Evolutionary conservation across 2,797 vertebrate genomes (phyloP).

Genomic region (Macroramphosus scolopax): DNA sequence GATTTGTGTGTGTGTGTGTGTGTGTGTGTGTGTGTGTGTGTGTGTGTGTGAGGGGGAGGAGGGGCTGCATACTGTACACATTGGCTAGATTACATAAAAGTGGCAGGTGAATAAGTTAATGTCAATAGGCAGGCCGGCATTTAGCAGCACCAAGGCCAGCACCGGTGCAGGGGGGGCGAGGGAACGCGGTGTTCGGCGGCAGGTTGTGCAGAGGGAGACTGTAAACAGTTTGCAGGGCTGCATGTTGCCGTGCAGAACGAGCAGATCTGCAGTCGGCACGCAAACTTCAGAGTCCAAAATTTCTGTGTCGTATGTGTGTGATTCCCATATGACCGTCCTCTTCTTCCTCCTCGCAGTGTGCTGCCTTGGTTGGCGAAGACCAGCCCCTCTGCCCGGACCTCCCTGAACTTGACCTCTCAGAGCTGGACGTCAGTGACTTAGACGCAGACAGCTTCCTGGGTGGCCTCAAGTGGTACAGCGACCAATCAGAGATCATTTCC

Average conservation of each 20-base stretch:
- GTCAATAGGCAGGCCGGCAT: constrained; percentile 79
- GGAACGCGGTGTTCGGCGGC: constrained; percentile 32
- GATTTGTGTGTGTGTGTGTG: too few species aligned
- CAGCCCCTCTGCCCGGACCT: constrained; percentile 98
- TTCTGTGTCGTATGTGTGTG: too few species aligned
- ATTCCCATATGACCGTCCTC: constrained; percentile 26
- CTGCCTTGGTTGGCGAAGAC: constrained; percentile 99
- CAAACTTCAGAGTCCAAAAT: too few species aligned
- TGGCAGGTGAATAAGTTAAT: constrained; percentile 75
- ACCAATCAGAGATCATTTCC: constrained; percentile 99
- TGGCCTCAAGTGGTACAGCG: constrained; percentile 99
- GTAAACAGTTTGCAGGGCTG: constrained; percentile 27
- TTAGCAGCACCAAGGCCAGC: constrained; percentile 70
- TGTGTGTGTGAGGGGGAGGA: not conserved
- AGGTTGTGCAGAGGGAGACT: too few species aligned
- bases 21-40: not conserved
- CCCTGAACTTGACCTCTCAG: constrained; percentile 98
- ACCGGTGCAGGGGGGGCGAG: constrained; percentile 18
- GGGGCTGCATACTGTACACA: constrained; percentile 42
- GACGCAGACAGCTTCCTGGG: constrained; percentile 97
- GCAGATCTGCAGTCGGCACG: constrained; percentile 8
- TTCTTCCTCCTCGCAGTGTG: constrained; percentile 81
- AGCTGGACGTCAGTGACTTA: constrained; percentile 98
- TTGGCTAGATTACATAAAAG: constrained; percentile 69
- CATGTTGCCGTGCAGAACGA: constrained; percentile 7